Percentiles rank a stretch among this genome's conserved stretches.
Evolutionary conservation across 2,888 invertebrate species (phyloP).

Genomic region (Drosophila niveifrons): DNA sequence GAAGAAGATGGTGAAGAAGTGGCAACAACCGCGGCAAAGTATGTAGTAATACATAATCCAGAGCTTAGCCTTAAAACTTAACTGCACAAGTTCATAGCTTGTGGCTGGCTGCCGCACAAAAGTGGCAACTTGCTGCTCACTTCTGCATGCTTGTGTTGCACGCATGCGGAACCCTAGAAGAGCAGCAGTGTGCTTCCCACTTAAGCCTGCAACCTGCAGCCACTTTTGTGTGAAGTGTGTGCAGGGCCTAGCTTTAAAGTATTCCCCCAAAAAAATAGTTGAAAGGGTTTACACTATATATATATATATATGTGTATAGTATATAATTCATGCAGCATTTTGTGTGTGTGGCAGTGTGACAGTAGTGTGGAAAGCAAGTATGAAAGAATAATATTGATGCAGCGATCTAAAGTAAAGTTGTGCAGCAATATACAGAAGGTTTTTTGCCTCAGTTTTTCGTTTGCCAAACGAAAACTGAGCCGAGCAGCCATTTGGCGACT

Average conservation of each 20-base stretch:
- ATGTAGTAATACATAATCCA: slow-evolving; percentile 74
- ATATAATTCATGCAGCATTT: neutral
- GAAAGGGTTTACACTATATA: neutral
- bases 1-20: slow-evolving; percentile 1
- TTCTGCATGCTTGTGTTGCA: slow-evolving; percentile 53
- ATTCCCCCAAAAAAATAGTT: slow-evolving; percentile 16
- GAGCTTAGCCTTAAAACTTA: slow-evolving; percentile 79
- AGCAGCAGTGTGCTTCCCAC: slow-evolving; percentile 46
- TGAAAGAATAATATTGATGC: slow-evolving; percentile 72
- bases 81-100: slow-evolving; percentile 79
- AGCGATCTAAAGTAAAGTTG: slow-evolving; percentile 59
- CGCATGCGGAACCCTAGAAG: slow-evolving; percentile 45
- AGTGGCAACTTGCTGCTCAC: slow-evolving; percentile 55
- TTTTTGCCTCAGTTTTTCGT: slow-evolving; percentile 61
- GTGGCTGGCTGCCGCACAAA: slow-evolving; percentile 46
- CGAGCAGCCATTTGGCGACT: slow-evolving; percentile 34
- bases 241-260: slow-evolving; percentile 20
- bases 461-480: slow-evolving; percentile 28
- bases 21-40: slow-evolving; percentile 71
- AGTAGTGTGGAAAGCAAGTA: slow-evolving; percentile 57
- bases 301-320: neutral
- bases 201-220: slow-evolving; percentile 59
- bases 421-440: slow-evolving; percentile 50
- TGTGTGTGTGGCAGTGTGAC: slow-evolving; percentile 35
- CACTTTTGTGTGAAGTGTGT: slow-evolving; percentile 23